Conservation (phyloP, 1,140 invertebrate genomes). For the Catajapyx aquilonaris region DNA sequence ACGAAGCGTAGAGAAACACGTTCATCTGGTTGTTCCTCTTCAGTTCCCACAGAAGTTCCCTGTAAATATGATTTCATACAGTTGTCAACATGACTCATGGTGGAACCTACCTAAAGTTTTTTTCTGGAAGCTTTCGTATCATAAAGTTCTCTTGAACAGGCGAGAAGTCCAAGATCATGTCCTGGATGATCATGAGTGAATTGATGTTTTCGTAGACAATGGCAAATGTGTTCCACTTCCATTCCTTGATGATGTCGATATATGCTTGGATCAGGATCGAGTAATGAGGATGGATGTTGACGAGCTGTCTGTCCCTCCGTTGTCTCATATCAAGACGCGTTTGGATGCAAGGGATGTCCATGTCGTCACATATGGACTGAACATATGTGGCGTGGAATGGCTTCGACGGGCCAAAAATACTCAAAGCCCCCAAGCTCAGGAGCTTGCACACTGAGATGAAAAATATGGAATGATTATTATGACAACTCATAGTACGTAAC, state of each 20-base stretch:
- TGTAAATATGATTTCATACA: no score
- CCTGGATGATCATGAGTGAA: no score
- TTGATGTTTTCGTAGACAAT: slow-evolving; percentile 92
- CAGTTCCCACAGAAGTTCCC: neutral
- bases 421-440: slow-evolving; percentile 38
- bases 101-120: no score
- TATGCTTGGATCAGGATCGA: slow-evolving; percentile 46
- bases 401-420: slow-evolving; percentile 62
- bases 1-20: neutral
- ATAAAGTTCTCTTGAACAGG: no score
- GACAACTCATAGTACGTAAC: no score
- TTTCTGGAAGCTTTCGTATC: no score
- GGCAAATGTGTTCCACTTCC: slow-evolving; percentile 83
- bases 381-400: slow-evolving; percentile 42
- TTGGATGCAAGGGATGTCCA: slow-evolving; percentile 72
- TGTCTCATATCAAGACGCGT: slow-evolving; percentile 37
- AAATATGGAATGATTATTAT: no score
- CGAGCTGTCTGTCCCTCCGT: slow-evolving; percentile 33
- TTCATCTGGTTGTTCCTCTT: neutral
- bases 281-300: slow-evolving; percentile 71
- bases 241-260: slow-evolving; percentile 66
- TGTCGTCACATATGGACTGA: slow-evolving; percentile 67
- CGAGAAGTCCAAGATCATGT: no score
- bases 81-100: no score
- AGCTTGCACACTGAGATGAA: slow-evolving; percentile 32